Conservation (phyloP, 2,113 vertebrate species). For the Rhodinocichla rosea region DNA sequence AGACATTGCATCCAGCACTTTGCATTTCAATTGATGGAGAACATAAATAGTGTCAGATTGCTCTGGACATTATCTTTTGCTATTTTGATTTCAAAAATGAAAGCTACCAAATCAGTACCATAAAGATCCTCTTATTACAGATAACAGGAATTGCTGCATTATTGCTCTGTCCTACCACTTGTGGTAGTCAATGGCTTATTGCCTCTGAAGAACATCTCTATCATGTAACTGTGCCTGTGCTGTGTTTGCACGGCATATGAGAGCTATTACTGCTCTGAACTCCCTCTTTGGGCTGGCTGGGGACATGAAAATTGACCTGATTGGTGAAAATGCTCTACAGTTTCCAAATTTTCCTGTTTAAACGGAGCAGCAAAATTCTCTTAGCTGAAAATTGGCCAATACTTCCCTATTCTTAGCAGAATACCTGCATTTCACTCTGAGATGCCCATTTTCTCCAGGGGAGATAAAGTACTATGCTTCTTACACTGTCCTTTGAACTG, state of each 20-base stretch:
- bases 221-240: neutral
- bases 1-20: neutral
- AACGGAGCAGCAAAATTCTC: neutral
- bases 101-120: neutral
- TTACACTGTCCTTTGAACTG: neutral
- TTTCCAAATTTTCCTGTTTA: neutral
- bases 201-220: neutral
- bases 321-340: neutral
- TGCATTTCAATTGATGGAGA: neutral
- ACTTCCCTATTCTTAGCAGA: neutral
- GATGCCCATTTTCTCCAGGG: neutral
- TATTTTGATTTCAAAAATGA: neutral
- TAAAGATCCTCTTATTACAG: neutral
- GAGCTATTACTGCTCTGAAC: neutral
- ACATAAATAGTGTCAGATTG: accelerated
- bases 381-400: neutral
- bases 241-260: neutral
- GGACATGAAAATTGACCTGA: neutral
- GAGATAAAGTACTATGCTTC: neutral
- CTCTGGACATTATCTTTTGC: neutral
- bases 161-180: neutral
- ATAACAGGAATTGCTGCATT: neutral
- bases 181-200: neutral
- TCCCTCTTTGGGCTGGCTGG: neutral
- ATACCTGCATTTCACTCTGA: neutral